These are phyloP conservation scores for Amblyopsis hoosieri DNA, from an alignment of 2,797 vertebrate genomes.

Conservation along the genomic window DNA sequence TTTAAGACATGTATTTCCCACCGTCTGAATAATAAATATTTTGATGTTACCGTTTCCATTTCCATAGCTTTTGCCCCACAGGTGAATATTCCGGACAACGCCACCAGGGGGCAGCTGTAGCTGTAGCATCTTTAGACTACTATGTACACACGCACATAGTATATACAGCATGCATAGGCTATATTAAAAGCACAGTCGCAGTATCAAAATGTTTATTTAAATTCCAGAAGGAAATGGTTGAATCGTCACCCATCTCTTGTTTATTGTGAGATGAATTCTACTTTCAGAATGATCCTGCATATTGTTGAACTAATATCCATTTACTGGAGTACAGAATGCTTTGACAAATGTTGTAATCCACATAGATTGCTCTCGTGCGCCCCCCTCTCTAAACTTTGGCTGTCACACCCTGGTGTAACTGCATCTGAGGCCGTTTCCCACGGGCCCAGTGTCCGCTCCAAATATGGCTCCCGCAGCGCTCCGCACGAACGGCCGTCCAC, in stretches of 20 bases:
- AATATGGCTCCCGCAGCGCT: constrained; percentile 63
- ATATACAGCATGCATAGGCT: no score
- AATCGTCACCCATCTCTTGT: no score
- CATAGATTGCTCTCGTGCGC: not conserved
- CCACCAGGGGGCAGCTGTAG: constrained; percentile 41
- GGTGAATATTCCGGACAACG: not conserved
- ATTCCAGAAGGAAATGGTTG: no score
- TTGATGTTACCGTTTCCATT: constrained; percentile 11
- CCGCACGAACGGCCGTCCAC: constrained; percentile 33
- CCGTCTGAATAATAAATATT: constrained; percentile 51
- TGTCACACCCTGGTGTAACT: not conserved
- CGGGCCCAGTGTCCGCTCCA: constrained; percentile 44
- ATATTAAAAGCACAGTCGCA: no score
- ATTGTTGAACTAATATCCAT: no score
- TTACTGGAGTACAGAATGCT: no score
- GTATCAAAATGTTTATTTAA: no score
- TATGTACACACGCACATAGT: no score
- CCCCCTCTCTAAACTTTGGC: not conserved
- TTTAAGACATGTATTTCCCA: constrained; percentile 35
- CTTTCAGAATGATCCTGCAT: no score
- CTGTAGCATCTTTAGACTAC: not conserved
- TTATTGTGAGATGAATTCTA: no score
- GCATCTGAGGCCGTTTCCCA: no score
- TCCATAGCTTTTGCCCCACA: constrained; percentile 31
- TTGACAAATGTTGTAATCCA: not conserved